Percentiles rank a stretch among this genome's conserved stretches.
Conservation (phyloP, 1,140 invertebrate species). For the Medauroidea extradentata region DNA sequence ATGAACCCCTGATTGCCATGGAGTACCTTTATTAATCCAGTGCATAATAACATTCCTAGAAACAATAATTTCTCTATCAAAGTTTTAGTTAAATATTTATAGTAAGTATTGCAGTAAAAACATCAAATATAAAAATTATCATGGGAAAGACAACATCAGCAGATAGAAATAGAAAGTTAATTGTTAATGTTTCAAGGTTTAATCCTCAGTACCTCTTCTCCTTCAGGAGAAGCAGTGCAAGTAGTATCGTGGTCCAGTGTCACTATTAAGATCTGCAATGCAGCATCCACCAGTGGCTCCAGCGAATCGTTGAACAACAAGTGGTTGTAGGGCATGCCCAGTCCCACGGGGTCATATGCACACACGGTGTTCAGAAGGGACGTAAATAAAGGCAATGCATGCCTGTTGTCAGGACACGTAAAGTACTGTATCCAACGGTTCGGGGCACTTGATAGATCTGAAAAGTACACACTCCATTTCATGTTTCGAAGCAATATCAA, state of each 20-base stretch:
- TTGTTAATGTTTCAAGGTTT: too few species aligned
- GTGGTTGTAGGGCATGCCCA: conserved; percentile 97
- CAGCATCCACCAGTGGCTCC: conserved; percentile 94
- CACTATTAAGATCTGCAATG: conserved; percentile 93
- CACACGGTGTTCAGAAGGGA: conserved; percentile 96
- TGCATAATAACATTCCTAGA: too few species aligned
- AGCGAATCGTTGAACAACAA: conserved; percentile 91
- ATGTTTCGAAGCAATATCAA: too few species aligned
- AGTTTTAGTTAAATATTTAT: too few species aligned
- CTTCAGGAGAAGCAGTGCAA: conserved; percentile 42
- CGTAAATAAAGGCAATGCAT: conserved; percentile 96
- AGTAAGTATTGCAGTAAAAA: too few species aligned
- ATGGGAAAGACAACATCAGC: too few species aligned
- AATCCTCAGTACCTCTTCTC: conserved; percentile 49
- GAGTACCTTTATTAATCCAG: too few species aligned
- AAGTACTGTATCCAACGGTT: conserved; percentile 51
- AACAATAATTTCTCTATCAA: too few species aligned
- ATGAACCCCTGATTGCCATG: too few species aligned
- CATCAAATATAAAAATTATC: too few species aligned
- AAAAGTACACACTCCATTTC: conserved; percentile 8
- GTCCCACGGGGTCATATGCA: conserved; percentile 95
- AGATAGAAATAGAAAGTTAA: too few species aligned
- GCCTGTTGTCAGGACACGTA: conserved; percentile 56
- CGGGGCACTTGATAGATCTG: conserved; percentile 39
- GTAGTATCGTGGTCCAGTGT: conserved; percentile 89